Evolutionary conservation across 1,140 invertebrate genomes (phyloP).

Genomic region (Cheumatopsyche charites): DNA sequence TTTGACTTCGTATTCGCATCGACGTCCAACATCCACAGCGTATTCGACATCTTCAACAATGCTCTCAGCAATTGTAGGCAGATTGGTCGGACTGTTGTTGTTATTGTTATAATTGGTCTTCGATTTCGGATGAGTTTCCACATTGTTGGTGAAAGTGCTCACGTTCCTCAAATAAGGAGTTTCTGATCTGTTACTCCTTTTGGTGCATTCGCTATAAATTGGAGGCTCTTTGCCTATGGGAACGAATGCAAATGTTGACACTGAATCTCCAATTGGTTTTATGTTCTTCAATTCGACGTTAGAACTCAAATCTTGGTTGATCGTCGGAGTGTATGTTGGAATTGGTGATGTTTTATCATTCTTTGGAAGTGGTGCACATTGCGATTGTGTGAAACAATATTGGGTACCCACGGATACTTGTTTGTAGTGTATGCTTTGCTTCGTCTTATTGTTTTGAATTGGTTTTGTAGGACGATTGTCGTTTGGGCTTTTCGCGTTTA

Average conservation of each 20-base stretch:
- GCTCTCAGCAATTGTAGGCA: constrained; percentile 44
- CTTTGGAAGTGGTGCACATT: constrained; percentile 35
- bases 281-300: constrained; percentile 41
- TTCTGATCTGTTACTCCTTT: constrained; percentile 29
- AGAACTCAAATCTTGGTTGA: constrained; percentile 40
- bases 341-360: constrained; percentile 34
- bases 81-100: constrained; percentile 38
- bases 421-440: constrained; percentile 46
- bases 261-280: constrained; percentile 20
- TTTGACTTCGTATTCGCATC: constrained; percentile 33
- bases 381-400: constrained; percentile 22
- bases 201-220: constrained; percentile 31
- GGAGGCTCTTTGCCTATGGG: constrained; percentile 19
- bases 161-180: constrained; percentile 31
- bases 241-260: constrained; percentile 32
- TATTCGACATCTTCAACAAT: constrained; percentile 42
- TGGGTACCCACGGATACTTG: constrained; percentile 46
- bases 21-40: constrained; percentile 42
- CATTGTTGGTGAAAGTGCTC: constrained; percentile 25
- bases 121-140: constrained; percentile 30
- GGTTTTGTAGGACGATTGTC: constrained; percentile 20
- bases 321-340: constrained; percentile 40
- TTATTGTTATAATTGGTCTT: background rate
- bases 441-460: constrained; percentile 34
- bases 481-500: constrained; percentile 43